These are phyloP conservation scores for Pyxicephalus adspersus DNA, from an alignment of 2,113 vertebrate species.

Conservation along the genomic window DNA sequence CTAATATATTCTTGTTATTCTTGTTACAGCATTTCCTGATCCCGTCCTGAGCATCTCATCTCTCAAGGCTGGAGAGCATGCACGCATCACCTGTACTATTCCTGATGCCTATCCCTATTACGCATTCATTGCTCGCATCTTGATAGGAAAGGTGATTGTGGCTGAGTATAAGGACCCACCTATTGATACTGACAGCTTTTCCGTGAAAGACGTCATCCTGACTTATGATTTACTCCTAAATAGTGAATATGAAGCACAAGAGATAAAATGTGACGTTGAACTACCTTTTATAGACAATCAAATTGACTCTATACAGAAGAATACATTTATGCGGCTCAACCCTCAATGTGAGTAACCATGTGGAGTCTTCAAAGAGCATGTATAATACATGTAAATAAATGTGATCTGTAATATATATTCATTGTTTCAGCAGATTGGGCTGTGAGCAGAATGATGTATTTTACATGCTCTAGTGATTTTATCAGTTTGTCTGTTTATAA, in stretches of 20 bases:
- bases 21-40: conserved; percentile 72
- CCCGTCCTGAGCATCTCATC: conserved; percentile 68
- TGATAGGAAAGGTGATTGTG: conserved; percentile 56
- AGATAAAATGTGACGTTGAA: conserved; percentile 68
- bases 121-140: conserved; percentile 64
- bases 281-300: conserved; percentile 61
- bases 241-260: conserved; percentile 64
- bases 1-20: conserved; percentile 19
- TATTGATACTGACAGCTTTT: neutral
- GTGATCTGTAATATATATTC: no score
- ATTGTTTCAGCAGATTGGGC: no score
- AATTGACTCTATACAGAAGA: conserved; percentile 68
- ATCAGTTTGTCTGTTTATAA: neutral
- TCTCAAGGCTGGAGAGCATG: conserved; percentile 51
- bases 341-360: conserved; percentile 66
- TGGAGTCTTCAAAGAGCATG: neutral
- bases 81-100: conserved; percentile 65
- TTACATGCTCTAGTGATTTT: neutral
- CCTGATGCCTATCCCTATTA: conserved; percentile 68
- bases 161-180: neutral
- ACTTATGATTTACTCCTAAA: conserved; percentile 59
- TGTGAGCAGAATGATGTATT: no score
- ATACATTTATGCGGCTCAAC: conserved; percentile 60
- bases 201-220: conserved; percentile 63
- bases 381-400: no score